Conservation (phyloP, 2,113 vertebrate species). For the Hemibates koningsi region DNA sequence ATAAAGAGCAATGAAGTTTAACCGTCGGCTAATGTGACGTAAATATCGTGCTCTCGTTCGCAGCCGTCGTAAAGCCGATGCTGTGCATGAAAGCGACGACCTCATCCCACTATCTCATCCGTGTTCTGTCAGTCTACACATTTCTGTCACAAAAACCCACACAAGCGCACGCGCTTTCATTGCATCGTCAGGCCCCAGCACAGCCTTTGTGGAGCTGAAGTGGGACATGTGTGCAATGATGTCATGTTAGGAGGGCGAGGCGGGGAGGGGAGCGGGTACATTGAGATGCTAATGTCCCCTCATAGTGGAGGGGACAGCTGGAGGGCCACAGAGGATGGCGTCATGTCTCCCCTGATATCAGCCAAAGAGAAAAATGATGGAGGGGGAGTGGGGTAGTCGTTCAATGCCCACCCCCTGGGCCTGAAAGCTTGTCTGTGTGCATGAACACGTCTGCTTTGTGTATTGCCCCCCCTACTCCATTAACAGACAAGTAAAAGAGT, state of each 20-base stretch:
- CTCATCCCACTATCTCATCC: slow-evolving; percentile 48
- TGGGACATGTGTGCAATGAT: slow-evolving; percentile 69
- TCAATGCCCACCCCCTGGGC: slow-evolving; percentile 39
- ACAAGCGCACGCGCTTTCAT: not conserved
- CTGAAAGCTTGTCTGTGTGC: not conserved
- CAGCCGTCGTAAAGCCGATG: not conserved
- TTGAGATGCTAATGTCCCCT: slow-evolving; percentile 69
- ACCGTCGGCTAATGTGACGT: slow-evolving; percentile 15
- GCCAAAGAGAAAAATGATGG: slow-evolving; percentile 19
- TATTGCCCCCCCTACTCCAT: slow-evolving; percentile 14
- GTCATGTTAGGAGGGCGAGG: slow-evolving; percentile 56
- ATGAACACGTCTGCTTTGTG: not conserved
- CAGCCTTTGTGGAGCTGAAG: slow-evolving; percentile 59
- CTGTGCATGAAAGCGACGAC: slow-evolving; percentile 31
- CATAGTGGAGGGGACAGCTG: slow-evolving; percentile 61
- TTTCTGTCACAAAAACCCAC: slow-evolving; percentile 27
- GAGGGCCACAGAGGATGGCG: slow-evolving; percentile 62
- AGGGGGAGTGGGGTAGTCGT: slow-evolving; percentile 48
- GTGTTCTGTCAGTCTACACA: slow-evolving; percentile 31
- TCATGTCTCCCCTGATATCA: slow-evolving; percentile 65
- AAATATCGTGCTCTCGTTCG: not conserved
- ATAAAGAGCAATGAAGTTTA: slow-evolving; percentile 35
- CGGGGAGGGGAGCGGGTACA: slow-evolving; percentile 7
- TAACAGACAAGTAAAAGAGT: slow-evolving; percentile 56
- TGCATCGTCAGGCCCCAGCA: slow-evolving; percentile 33